Conservation (phyloP, 2,113 vertebrate genomes). For the Anas platyrhynchos region DNA sequence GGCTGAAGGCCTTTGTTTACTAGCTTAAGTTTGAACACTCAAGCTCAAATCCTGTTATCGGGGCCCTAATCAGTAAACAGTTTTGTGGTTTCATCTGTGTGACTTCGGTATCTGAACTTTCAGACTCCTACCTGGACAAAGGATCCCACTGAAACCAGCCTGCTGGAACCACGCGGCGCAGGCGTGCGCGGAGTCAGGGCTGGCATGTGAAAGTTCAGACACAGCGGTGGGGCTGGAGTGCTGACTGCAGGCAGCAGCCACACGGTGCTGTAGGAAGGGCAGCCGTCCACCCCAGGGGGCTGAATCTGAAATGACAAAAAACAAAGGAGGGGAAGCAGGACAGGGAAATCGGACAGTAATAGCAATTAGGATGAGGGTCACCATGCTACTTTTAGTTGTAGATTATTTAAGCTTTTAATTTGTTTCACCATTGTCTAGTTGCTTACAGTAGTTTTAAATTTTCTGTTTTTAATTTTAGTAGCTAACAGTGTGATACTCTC, state of each 20-base stretch:
- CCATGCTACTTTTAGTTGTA: background rate
- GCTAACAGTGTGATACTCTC: background rate
- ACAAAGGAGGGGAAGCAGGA: background rate
- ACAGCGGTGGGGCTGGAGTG: background rate
- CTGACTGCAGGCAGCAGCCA: background rate
- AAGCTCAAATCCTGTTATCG: background rate
- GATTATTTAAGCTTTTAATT: background rate
- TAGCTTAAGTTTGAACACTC: background rate
- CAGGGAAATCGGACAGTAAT: background rate
- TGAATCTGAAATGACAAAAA: background rate
- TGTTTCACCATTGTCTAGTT: background rate
- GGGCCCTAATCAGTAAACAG: background rate
- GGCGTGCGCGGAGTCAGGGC: fast-evolving
- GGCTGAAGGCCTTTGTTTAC: background rate
- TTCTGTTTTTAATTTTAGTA: background rate
- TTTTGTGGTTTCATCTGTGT: background rate
- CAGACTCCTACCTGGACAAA: background rate
- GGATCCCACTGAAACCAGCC: background rate
- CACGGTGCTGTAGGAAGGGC: background rate
- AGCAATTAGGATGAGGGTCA: background rate
- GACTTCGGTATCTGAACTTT: background rate
- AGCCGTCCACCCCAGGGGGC: background rate
- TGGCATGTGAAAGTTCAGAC: background rate
- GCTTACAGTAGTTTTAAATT: background rate
- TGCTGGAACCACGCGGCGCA: background rate